Conservation (phyloP, 2,113 vertebrate genomes). For the Prunella fulvescens region DNA sequence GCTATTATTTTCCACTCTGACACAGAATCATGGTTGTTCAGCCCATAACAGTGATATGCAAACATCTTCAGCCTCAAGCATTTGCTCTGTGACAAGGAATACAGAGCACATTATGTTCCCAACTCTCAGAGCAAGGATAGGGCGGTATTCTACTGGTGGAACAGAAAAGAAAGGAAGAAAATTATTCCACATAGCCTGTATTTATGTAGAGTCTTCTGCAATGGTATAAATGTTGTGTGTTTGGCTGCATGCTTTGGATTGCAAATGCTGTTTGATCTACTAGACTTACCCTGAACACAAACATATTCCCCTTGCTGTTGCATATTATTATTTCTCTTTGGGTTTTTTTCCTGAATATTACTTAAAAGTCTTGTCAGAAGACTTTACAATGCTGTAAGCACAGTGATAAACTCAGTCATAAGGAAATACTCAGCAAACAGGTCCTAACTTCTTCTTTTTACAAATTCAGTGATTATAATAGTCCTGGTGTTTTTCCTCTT, state of each 20-base stretch:
- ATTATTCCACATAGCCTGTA: neutral
- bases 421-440: neutral
- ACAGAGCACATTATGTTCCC: constrained; percentile 31
- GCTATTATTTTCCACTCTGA: constrained; percentile 45
- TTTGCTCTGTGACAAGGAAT: constrained; percentile 3
- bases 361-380: neutral
- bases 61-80: constrained; percentile 22
- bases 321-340: neutral
- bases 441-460: neutral
- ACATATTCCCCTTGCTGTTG: neutral
- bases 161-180: neutral
- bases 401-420: neutral
- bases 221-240: neutral
- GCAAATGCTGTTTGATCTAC: neutral
- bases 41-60: constrained; percentile 19
- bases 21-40: constrained; percentile 24
- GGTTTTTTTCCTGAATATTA: neutral
- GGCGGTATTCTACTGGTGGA: neutral
- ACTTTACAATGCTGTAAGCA: neutral
- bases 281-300: neutral
- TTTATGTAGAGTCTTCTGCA: neutral
- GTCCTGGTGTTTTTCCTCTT: neutral
- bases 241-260: neutral
- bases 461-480: neutral
- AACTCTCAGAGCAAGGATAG: neutral